These are phyloP conservation scores for Cyrtonyx montezumae DNA, from an alignment of 2,113 vertebrate species.

Conservation along the genomic window DNA sequence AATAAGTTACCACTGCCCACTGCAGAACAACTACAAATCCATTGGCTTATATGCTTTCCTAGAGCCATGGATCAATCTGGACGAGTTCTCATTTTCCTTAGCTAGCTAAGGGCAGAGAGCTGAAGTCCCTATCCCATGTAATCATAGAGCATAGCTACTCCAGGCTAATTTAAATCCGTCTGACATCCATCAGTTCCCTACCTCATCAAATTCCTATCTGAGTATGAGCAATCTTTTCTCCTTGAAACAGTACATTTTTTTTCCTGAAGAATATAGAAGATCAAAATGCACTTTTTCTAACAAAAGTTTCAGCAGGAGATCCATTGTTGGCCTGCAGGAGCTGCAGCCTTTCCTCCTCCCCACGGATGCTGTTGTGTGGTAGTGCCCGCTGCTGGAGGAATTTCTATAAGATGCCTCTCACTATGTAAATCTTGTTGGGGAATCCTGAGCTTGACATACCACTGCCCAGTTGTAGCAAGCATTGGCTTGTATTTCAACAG, in stretches of 20 bases:
- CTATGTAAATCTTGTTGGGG: background rate
- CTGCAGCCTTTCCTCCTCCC: background rate
- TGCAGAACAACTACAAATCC: slow-evolving; percentile 8
- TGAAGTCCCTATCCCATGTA: background rate
- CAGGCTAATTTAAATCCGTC: background rate
- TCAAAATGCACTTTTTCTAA: background rate
- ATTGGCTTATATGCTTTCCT: background rate
- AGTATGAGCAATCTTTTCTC: background rate
- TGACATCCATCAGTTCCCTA: background rate
- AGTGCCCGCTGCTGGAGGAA: background rate
- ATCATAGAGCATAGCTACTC: background rate
- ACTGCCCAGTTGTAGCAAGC: background rate
- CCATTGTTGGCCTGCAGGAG: background rate
- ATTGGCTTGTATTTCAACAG: background rate
- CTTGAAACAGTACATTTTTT: background rate
- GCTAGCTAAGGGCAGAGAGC: slow-evolving; percentile 19
- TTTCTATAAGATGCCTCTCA: background rate
- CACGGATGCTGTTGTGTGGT: background rate
- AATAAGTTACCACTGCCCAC: background rate
- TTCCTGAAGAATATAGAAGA: background rate
- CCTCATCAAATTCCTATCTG: background rate
- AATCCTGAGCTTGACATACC: background rate
- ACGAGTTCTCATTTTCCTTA: background rate
- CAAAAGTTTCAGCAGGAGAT: background rate
- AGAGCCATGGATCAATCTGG: background rate